Base-by-base conservation (phyloP, 2,888 invertebrate species). In the Calephelis perditalis region DNA sequence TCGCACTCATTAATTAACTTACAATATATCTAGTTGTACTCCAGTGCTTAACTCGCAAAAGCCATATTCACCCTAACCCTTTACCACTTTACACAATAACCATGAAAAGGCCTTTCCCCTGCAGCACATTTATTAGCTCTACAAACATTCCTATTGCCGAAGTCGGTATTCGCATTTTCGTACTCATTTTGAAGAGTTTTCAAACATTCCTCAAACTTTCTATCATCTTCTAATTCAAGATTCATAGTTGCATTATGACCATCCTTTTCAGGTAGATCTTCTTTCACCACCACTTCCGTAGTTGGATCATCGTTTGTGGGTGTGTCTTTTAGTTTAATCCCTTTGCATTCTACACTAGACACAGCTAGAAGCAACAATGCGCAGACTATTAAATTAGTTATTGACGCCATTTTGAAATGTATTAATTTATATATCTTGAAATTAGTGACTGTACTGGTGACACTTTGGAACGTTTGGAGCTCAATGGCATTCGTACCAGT, bases 301-400 rank as follows among this genome's bases (percentile, higher is more conserved):
- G 60, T 15, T 10, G 63, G 55, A 8, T 58, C 57, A 44, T 63
- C 65, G 15, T 60, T 59, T 8, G 65, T 44, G 0, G 62, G 62
- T 44, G 65, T 60, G 3, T 62, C 64, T 36, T 62, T 64, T 26
- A 67, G 56, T 59, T 49, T 64, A 47, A 66, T 66, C 9, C 65
- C 67, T 7, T 65, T 58, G 52, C 66, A 61, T 49, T 66, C 61
- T 10, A 56, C 54, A 8, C 45, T 60, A 6, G 58, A 26, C 8
- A 65, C 2, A 35, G 60, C 47, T 43, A 62, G 8, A 6, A 46
- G 7, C 12, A 46, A 46, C 12, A 46, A 7, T 0, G 3, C 3
- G 12, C 7, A 46, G 5, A 46, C 46, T 46, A 46, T 26, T 26
- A 26, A 26, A 26, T 3, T 2, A 26, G 4, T 26, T 26, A 3